Base-by-base conservation (phyloP, 30 jellyfish, hydroid and myxozoan species). In the Catostylus mosaicus region DNA sequence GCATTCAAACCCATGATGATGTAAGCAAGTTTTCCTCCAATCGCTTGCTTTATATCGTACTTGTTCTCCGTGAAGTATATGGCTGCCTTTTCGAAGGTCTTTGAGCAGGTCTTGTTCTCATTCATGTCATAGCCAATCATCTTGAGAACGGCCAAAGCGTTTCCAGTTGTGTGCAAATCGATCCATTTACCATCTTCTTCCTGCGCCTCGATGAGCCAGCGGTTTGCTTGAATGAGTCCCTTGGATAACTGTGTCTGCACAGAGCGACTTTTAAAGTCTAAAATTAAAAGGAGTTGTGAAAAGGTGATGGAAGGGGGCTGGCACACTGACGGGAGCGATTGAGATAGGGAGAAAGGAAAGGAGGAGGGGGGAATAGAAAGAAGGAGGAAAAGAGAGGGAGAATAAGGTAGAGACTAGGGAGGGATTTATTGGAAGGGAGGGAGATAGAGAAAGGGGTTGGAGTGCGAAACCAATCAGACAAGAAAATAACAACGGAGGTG, bases 1-100 rank as follows among this genome's bases (percentile, higher is more conserved):
- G 82, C 82, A 12, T 79, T 66, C 31, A 79, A 74, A 19, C 83
- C 90, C 90, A 79, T 79, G 46, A 79, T 62, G 72, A 79, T 45
- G 75, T 79, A 64, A 6, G 90, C 82, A 56, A 79, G 75, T 33
- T 52, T 33, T 0, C 82, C 82, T 14, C 90, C 90, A 24, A 46
- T 62, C 0, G 74, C 77, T 9, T 8, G 19, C 26, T 63, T 30
- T 0, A 79, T 65, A 0, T 30, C 75, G 16, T 27, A 22, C 30
- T 65, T 79, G 20, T 70, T 27, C 23, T 26, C 9, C 33, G 6
- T 20, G 6, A 79, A 46, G 30, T 61, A 79, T 10, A 38, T 18
- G 18, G 73, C 90, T 4, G 90, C 90, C 30, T 33, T 79, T 38
- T 47, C 33, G 51, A 79, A 37, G 32, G 82, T 30, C 30, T 31